A percentile compares a stretch with the other conserved stretches of the same genome.
Conservation (phyloP, 2,888 invertebrate species). For the Nephrotoma appendiculata region DNA sequence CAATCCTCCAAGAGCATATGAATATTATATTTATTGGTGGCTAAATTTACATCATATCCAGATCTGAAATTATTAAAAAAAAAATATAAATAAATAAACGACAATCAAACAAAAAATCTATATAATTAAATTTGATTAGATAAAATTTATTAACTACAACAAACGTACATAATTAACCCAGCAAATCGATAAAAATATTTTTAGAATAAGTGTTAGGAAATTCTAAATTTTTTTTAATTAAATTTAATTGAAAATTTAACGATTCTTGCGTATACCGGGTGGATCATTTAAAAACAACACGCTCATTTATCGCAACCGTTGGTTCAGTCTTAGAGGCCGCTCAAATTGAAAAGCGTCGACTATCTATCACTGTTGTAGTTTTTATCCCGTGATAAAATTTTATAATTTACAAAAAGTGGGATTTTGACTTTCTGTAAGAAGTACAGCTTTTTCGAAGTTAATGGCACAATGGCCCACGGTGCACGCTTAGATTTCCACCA, state of each 20-base stretch:
- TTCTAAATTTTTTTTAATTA: neutral
- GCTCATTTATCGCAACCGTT: too few species aligned
- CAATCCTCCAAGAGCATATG: neutral
- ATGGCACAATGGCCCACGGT: too few species aligned
- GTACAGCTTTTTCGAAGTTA: too few species aligned
- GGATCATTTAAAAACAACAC: too few species aligned
- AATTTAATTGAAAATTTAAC: neutral
- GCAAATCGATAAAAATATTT: neutral
- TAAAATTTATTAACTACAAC: neutral
- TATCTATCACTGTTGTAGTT: too few species aligned
- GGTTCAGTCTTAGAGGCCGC: too few species aligned
- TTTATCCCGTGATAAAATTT: too few species aligned
- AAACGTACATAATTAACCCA: neutral
- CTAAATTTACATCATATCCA: neutral
- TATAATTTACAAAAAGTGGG: too few species aligned
- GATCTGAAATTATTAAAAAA: neutral
- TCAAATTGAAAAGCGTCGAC: too few species aligned
- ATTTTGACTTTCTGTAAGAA: too few species aligned
- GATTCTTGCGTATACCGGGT: neutral
- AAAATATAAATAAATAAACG: neutral
- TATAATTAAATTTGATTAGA: neutral
- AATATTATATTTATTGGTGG: neutral
- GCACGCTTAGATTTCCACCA: too few species aligned
- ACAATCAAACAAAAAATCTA: neutral
- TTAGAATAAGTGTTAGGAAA: neutral